phyloP scores from a whole-genome alignment of 2,113 vertebrate species.

The Lynx canadensis region DNA sequence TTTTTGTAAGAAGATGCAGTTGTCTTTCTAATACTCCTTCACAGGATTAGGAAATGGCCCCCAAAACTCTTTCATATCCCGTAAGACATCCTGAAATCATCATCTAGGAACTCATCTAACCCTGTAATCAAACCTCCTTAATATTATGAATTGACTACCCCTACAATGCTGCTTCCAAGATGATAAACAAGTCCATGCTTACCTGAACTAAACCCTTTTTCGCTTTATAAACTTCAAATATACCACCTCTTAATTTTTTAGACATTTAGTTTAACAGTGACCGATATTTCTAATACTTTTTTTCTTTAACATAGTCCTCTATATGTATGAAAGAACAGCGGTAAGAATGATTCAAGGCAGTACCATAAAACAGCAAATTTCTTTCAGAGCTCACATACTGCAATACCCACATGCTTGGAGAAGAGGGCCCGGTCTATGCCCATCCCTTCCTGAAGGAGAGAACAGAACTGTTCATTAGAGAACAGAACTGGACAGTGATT shows the following conservation, averaged over 20 bases:
- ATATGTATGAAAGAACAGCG: constrained; percentile 35
- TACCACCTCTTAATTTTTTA: background rate
- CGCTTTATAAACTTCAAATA: constrained; percentile 33
- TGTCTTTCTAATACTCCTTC: background rate
- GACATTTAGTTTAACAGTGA: constrained; percentile 35
- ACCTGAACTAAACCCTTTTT: background rate
- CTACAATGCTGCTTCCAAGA: background rate
- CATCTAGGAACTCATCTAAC: background rate
- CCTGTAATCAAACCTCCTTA: background rate
- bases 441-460: background rate
- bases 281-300: constrained; percentile 4
- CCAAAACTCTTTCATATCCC: background rate
- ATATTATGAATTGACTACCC: background rate
- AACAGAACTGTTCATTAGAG: background rate
- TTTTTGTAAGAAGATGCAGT: constrained; percentile 18
- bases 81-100: background rate
- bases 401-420: background rate
- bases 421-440: background rate
- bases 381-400: background rate
- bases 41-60: background rate
- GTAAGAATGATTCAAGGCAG: background rate
- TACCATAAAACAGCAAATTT: constrained; percentile 1
- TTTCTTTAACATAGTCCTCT: constrained; percentile 34
- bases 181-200: background rate
- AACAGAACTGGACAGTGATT: background rate